Base-by-base conservation (phyloP, 2,113 vertebrate species). In the Promerops cafer region DNA sequence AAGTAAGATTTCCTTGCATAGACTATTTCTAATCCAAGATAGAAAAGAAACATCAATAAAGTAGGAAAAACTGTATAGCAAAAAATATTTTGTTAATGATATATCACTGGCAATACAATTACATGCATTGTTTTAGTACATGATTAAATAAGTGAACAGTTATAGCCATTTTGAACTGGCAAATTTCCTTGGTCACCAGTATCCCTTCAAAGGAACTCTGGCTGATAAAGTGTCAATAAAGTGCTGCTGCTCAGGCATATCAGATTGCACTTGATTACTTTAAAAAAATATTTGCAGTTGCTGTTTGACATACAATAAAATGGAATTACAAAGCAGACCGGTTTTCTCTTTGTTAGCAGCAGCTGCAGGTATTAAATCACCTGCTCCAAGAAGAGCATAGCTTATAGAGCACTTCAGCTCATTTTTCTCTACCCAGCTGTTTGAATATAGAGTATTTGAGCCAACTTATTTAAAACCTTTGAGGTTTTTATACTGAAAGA, bases 141-240 rank as follows among this genome's bases (percentile, higher is more conserved):
- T 92, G 94, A 93, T 89, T 94, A 89, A 81, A 68, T 65, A 94
- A 97, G 94, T 94, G 93, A 94, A 96, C 83, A 93, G 92, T 97
- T 95, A 97, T 57, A 91, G 90, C 81, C 76, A 80, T 97, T 97
- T 91, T 86, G 94, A 97, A 83, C 69, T 47, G 66, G 81, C 60
- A 94, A 89, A 94, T 93, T 92, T 96, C 96, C 93, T 96, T 77
- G 79, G 72, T 83, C 66, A 87, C 74, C 80, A 95, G 84, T 60
- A 85, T 56, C 81, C 50, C 90, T 80, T 91, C 96, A 97, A 97
- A 96, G 83, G 86, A 94, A 84, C 86, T 83, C 66, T 83, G 79
- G 63, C 76, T 92, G 86, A 97, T 91, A 96, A 94, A 92, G 69
- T 82, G 39, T 75, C 83, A 96, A 96, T 98, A 97, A 98, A 98